These are phyloP conservation scores for Ceryle rudis DNA, from an alignment of 2,797 vertebrate genomes.

Conservation along the genomic window DNA sequence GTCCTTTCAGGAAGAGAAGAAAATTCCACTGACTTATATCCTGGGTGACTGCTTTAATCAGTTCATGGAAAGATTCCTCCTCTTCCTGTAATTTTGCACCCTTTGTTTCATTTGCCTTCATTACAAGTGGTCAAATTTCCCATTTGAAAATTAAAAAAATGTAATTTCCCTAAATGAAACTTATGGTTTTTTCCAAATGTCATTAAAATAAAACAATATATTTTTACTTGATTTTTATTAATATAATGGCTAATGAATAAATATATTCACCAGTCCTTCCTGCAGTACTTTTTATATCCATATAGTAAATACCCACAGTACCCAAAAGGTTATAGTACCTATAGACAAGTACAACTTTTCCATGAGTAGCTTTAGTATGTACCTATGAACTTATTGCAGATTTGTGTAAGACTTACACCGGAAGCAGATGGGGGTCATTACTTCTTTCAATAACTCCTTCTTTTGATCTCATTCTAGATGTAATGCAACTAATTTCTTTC, in stretches of 20 bases:
- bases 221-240: not conserved
- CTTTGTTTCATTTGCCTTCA: not conserved
- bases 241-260: not conserved
- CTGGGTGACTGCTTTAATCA: not conserved
- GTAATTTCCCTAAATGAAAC: not conserved
- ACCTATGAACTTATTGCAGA: not conserved
- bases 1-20: not conserved
- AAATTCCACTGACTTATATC: not conserved
- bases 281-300: not conserved
- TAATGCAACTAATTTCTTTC: constrained; percentile 1
- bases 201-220: not conserved
- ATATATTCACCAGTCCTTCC: not conserved
- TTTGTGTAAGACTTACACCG: not conserved
- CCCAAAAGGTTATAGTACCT: not conserved
- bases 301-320: not conserved
- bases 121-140: not conserved
- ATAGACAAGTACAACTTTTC: not conserved
- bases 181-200: not conserved
- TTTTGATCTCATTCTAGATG: not conserved
- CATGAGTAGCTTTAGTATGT: not conserved
- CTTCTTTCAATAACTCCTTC: not conserved
- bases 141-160: not conserved
- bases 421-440: not conserved
- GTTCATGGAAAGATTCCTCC: not conserved
- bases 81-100: not conserved